Base-by-base conservation (phyloP, 2,113 vertebrate genomes). In the Antennarius striatus region DNA sequence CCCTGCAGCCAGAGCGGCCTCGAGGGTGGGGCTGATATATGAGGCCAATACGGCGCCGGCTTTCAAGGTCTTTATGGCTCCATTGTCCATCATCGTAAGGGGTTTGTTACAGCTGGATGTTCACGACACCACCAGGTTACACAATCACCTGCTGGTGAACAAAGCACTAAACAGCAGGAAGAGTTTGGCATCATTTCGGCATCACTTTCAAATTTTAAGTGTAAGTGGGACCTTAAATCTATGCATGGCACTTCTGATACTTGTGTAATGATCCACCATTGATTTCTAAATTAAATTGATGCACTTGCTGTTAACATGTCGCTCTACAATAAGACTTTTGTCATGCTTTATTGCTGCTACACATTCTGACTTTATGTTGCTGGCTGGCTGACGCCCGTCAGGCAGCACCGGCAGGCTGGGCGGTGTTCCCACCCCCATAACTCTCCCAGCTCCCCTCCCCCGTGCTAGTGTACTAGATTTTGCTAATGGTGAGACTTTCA, bases 231-330 rank as follows among this genome's bases (percentile, higher is more conserved):
- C 30, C 8, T 55, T 17, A 49, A 29, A 17, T 11, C 43, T 8
- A 4, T 1, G 9, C 2, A 12, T 58, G 14, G 57, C 36, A 53
- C 11, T 40, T 16, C 13, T 17, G 53, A 56, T 48, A 15, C 7
- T 49, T 29, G 32, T n/a, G 17, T n/a, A 59, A 59, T 60, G 49
- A 68, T 13, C 6, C 3, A 9, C 3, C 48, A 72, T 71, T 71
- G 78, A 80, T 68, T 64, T 76, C 61, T 61, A 76, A 29, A 68
- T 73, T 14, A 68, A 73, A 56, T 3, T 56, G 36, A 63, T 60
- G 55, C 28, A 10, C 54, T 40, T 36, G 62, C 51, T 67, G 72
- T 68, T 63, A 78, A 78, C 4, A 28, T 36, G 58, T 68, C 58
- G 16, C 72, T 72, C 55, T 1, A 40, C 59, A 51, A 40, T 29